These are phyloP conservation scores for Sinocyclocheilus anshuiensis DNA, from an alignment of 2,113 vertebrate genomes.

Conservation along the genomic window DNA sequence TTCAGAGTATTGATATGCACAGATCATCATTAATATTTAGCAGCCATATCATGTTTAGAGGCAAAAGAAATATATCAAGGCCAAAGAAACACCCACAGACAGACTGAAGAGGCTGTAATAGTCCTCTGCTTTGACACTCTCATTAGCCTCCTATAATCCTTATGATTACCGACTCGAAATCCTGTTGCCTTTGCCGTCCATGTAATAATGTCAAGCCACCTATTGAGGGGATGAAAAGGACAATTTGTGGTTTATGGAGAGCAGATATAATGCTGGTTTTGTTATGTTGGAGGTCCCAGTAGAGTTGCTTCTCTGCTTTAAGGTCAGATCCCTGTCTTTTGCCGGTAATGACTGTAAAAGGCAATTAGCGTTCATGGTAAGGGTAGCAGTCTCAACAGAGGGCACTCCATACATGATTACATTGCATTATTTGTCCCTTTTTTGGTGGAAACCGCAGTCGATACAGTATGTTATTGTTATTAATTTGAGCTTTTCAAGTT, in stretches of 20 bases:
- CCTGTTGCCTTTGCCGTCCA: constrained; percentile 64
- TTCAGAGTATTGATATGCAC: not conserved
- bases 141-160: constrained; percentile 67
- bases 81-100: not conserved
- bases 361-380: constrained; percentile 54
- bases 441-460: not conserved
- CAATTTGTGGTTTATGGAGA: constrained; percentile 54
- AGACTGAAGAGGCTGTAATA: constrained; percentile 45
- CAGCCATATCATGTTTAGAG: constrained; percentile 5
- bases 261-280: constrained; percentile 69
- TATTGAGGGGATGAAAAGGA: constrained; percentile 66
- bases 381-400: constrained; percentile 14
- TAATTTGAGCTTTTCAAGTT: not conserved
- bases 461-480: not conserved
- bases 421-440: constrained; percentile 8
- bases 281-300: constrained; percentile 61
- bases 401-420: constrained; percentile 41
- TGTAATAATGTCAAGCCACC: constrained; percentile 65
- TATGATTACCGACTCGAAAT: constrained; percentile 65
- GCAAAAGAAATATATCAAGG: not conserved
- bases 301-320: constrained; percentile 64
- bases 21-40: not conserved
- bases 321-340: constrained; percentile 68
- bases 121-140: constrained; percentile 69
- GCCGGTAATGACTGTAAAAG: constrained; percentile 71